Evolutionary conservation across 2,113 vertebrate species (phyloP).

Genomic region (Coracopsis vasa): DNA sequence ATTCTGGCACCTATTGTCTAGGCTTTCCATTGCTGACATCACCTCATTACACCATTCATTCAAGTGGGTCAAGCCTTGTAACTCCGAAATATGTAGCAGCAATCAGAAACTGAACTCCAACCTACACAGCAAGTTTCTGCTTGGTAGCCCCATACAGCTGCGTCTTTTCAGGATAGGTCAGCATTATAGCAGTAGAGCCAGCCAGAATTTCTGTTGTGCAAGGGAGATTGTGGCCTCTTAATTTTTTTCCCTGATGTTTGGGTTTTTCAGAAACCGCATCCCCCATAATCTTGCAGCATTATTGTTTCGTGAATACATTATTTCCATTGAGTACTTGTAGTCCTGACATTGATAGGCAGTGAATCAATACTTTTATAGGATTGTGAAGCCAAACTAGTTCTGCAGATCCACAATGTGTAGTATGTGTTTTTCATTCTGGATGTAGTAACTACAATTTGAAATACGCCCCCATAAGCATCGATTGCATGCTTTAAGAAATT

Average conservation of each 20-base stretch:
- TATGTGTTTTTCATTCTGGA: slow-evolving; percentile 11
- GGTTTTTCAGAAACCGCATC: not conserved
- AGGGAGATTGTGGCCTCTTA: slow-evolving; percentile 13
- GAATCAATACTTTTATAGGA: slow-evolving; percentile 13
- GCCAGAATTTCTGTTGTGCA: not conserved
- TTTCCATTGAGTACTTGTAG: not conserved
- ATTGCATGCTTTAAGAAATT: slow-evolving; percentile 14
- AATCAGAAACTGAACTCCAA: slow-evolving; percentile 3
- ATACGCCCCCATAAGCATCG: not conserved
- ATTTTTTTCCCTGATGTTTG: slow-evolving; percentile 30
- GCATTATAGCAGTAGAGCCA: not conserved
- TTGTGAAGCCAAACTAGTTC: not conserved
- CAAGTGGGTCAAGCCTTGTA: not conserved
- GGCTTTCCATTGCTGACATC: slow-evolving; percentile 10
- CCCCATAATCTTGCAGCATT: not conserved
- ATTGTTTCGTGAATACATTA: not conserved
- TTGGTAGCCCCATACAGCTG: not conserved
- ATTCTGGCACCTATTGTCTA: not conserved
- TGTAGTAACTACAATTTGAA: not conserved
- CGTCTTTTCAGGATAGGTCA: not conserved
- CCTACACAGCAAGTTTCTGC: slow-evolving; percentile 22
- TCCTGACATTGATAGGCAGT: slow-evolving; percentile 11
- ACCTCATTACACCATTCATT: not conserved
- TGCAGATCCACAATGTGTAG: not conserved
- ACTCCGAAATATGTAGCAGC: not conserved